These are phyloP conservation scores for Callopanchax toddi DNA, from an alignment of 2,113 vertebrate species.

Conservation along the genomic window DNA sequence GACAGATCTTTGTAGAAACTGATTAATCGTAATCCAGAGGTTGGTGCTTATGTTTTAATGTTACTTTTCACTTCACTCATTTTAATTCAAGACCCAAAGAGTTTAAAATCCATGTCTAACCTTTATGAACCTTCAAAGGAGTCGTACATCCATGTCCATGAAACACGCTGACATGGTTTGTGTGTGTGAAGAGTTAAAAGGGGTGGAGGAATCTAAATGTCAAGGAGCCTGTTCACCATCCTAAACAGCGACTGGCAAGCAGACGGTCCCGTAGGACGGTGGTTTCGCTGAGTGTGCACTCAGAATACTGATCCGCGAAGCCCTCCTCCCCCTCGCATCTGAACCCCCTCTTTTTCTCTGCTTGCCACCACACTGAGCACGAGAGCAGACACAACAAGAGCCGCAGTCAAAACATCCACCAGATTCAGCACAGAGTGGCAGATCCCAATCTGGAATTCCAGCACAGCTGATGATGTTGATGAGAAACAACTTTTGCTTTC, in stretches of 20 bases:
- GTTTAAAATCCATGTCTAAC: conserved; percentile 1
- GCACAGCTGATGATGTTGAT: background rate
- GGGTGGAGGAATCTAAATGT: conserved; percentile 54
- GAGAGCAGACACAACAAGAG: conserved; percentile 49
- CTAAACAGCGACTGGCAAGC: conserved; percentile 57
- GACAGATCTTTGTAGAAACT: background rate
- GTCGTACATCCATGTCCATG: conserved; percentile 2
- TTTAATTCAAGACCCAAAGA: conserved; percentile 12
- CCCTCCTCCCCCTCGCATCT: conserved; percentile 27
- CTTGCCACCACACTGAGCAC: conserved; percentile 10
- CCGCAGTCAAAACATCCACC: conserved; percentile 40
- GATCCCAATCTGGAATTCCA: conserved; percentile 5
- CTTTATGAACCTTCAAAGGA: too few relatives aligned
- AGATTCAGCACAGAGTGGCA: background rate
- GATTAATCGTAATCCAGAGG: background rate
- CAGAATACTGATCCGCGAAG: conserved; percentile 73
- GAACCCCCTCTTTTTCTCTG: conserved; percentile 9
- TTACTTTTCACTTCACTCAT: background rate
- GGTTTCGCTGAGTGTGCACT: conserved; percentile 72
- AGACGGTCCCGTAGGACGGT: conserved; percentile 66
- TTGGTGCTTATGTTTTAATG: background rate
- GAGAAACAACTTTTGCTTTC: background rate
- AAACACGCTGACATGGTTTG: conserved; percentile 32
- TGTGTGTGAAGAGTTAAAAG: background rate
- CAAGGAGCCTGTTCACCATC: conserved; percentile 72